Conservation (phyloP, 2,797 vertebrate genomes). For the Melanotaenia parkinsoni region DNA sequence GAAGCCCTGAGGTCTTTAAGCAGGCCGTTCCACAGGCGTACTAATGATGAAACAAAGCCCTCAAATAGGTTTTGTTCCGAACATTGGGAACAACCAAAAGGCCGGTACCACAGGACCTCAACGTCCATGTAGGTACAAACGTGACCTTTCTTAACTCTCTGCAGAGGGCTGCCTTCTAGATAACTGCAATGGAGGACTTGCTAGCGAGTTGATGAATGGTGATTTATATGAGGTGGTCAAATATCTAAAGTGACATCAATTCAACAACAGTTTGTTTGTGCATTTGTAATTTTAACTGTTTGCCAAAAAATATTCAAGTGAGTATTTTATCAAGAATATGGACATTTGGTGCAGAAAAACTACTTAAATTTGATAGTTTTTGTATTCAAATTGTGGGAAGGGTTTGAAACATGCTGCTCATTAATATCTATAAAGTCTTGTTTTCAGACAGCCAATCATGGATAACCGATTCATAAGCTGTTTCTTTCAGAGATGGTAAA, state of each 20-base stretch:
- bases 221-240: neutral
- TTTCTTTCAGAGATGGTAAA: too few relatives aligned
- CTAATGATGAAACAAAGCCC: too few relatives aligned
- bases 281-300: neutral
- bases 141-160: neutral
- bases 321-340: neutral
- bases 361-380: neutral
- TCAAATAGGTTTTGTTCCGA: too few relatives aligned
- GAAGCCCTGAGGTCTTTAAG: too few relatives aligned
- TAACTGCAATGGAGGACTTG: neutral
- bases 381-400: neutral
- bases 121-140: neutral
- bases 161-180: neutral
- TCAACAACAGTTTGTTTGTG: neutral
- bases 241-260: neutral
- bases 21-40: too few relatives aligned
- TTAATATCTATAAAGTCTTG: too few relatives aligned
- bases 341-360: too few relatives aligned
- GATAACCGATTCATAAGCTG: too few relatives aligned
- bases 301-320: neutral
- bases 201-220: neutral
- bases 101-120: too few relatives aligned
- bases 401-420: too few relatives aligned
- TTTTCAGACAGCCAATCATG: too few relatives aligned
- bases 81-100: too few relatives aligned